phyloP scores from a whole-genome alignment of 2,113 vertebrate genomes.

The Phrynosoma platyrhinos region DNA sequence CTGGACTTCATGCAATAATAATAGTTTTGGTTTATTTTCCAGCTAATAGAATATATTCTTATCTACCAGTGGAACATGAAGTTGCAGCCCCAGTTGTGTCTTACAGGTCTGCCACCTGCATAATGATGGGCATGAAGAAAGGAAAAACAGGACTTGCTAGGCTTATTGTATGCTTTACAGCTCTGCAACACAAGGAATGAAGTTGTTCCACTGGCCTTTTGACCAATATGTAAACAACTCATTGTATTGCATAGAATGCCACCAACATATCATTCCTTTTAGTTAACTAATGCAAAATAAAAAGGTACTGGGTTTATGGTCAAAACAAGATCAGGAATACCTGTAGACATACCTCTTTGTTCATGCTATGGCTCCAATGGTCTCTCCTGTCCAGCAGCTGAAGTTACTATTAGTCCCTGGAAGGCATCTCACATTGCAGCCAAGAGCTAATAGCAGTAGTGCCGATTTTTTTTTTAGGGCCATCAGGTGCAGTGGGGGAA shows the following conservation, averaged over 20 bases:
- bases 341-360: not conserved
- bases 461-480: not conserved
- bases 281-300: not conserved
- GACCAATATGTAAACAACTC: not conserved
- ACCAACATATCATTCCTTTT: not conserved
- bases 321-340: not conserved
- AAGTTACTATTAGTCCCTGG: not conserved
- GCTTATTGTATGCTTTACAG: not conserved
- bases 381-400: not conserved
- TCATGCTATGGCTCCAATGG: not conserved
- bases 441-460: not conserved
- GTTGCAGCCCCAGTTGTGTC: no score
- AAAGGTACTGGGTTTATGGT: not conserved
- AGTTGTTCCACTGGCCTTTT: not conserved
- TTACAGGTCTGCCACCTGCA: no score
- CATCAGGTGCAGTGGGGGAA: no score
- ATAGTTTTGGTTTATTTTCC: not conserved
- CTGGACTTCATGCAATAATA: not conserved
- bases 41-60: not conserved
- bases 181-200: not conserved
- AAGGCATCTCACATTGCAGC: not conserved
- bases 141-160: no score
- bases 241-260: not conserved
- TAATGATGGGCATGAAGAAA: no score
- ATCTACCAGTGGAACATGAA: not conserved